phyloP scores from a whole-genome alignment of 1,140 invertebrate genomes.

The Wiebesia pumilae region DNA sequence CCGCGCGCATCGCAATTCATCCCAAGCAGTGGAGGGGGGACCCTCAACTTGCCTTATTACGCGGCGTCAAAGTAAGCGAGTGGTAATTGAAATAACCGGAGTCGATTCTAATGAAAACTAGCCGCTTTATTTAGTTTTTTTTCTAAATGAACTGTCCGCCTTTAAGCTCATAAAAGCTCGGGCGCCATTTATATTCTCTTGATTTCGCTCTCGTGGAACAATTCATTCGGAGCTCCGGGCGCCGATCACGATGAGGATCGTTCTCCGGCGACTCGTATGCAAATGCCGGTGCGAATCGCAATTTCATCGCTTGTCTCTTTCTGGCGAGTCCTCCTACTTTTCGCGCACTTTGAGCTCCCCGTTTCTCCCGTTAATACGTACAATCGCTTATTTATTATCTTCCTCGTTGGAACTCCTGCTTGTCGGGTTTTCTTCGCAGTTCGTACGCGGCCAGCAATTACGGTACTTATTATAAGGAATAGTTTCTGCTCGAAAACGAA shows the following conservation, averaged over 20 bases:
- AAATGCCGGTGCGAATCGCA: conserved; percentile 10
- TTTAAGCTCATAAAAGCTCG: background rate
- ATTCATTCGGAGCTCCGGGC: background rate
- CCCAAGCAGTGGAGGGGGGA: no score
- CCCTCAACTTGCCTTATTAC: no score
- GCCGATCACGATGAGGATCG: background rate
- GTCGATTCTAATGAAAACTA: background rate
- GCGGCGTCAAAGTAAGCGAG: no score
- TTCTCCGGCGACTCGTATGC: background rate
- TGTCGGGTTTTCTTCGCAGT: background rate
- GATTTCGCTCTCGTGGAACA: background rate
- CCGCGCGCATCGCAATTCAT: no score
- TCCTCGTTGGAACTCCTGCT: background rate
- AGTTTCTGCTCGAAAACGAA: background rate
- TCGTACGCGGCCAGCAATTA: background rate
- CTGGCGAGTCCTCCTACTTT: background rate
- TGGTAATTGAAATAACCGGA: no score
- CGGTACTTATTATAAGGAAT: background rate
- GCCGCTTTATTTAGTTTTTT: background rate
- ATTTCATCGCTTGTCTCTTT: background rate
- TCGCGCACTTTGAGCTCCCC: background rate
- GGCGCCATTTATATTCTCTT: background rate
- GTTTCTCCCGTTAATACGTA: background rate
- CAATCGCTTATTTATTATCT: background rate
- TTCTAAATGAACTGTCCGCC: background rate